Percentiles rank a stretch among this genome's conserved stretches.
phyloP scores from a whole-genome alignment of 1,140 invertebrate species.

The Drosophila equinoxialis region DNA sequence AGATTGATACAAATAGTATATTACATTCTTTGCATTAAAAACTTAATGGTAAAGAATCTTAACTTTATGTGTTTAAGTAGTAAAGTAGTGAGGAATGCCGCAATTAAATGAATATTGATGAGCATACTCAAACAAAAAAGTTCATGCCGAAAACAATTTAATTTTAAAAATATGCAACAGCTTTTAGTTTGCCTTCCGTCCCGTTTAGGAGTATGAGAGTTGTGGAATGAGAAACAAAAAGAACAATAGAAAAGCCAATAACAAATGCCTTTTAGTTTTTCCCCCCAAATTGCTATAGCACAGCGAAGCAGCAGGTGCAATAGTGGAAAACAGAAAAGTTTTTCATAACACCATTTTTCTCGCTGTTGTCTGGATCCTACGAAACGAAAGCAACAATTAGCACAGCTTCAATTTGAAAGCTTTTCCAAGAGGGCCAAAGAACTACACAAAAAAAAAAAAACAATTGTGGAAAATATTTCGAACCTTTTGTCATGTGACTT shows the following conservation, averaged over 20 bases:
- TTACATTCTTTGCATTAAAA: too few relatives aligned
- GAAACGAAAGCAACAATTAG: conserved; percentile 45
- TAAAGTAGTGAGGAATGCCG: too few relatives aligned
- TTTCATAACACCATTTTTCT: conserved; percentile 23
- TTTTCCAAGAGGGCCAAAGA: conserved; percentile 31
- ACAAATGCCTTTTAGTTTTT: conserved; percentile 51
- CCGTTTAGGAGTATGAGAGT: not conserved
- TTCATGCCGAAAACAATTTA: conserved; percentile 42
- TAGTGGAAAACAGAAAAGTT: conserved; percentile 37
- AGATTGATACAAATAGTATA: too few relatives aligned
- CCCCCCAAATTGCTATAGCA: conserved; percentile 36
- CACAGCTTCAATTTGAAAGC: conserved; percentile 41
- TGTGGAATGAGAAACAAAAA: conserved; percentile 16
- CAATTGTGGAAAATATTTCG: conserved; percentile 30
- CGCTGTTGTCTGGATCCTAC: not conserved
- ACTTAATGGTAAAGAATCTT: too few relatives aligned
- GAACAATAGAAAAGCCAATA: conserved; percentile 46
- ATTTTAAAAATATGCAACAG: conserved; percentile 61
- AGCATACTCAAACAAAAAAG: conserved; percentile 1
- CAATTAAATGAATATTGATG: not conserved
- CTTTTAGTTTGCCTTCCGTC: conserved; percentile 19
- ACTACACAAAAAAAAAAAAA: not conserved
- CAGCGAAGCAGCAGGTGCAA: conserved; percentile 27
- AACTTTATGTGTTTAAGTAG: too few relatives aligned
- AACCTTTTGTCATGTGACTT: conserved; percentile 53